Evolutionary conservation across 2,113 vertebrate genomes (phyloP).

Genomic region (Anguilla rostrata): DNA sequence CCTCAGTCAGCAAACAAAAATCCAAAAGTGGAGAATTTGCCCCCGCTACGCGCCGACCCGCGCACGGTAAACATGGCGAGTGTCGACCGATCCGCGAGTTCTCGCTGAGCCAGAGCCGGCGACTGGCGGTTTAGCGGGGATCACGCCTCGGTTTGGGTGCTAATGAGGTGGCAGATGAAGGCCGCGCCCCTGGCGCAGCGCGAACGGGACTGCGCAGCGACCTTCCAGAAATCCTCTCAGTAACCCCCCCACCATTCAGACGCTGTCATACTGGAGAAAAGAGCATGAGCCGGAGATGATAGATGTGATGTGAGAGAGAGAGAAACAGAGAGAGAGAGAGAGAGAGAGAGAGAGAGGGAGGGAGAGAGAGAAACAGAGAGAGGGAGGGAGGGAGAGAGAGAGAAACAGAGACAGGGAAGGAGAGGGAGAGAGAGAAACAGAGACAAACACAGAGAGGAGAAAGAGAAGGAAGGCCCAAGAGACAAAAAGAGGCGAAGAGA

Average conservation of each 20-base stretch:
- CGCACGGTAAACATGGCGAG: neutral
- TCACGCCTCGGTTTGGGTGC: neutral
- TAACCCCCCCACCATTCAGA: neutral
- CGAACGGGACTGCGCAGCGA: neutral
- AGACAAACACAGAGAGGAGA: neutral
- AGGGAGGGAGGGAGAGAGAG: neutral
- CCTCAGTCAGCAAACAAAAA: too few relatives aligned
- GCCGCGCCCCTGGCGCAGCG: neutral
- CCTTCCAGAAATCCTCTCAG: neutral
- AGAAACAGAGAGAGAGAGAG: neutral
- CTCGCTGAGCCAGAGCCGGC: neutral
- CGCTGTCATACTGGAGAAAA: slow-evolving; percentile 15
- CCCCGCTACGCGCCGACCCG: too few relatives aligned
- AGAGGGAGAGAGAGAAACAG: neutral
- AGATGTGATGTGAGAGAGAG: neutral
- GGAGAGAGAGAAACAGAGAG: neutral
- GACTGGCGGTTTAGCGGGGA: neutral
- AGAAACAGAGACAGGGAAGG: neutral
- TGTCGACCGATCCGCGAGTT: neutral
- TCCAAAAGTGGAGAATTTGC: neutral
- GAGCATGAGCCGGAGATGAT: neutral
- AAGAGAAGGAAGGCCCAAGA: neutral
- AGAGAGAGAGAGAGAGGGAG: neutral
- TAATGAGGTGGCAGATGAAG: neutral
- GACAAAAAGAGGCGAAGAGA: neutral